These are phyloP conservation scores for Drosophila quadrilineata DNA, from an alignment of 1,140 invertebrate genomes.

Conservation along the genomic window DNA sequence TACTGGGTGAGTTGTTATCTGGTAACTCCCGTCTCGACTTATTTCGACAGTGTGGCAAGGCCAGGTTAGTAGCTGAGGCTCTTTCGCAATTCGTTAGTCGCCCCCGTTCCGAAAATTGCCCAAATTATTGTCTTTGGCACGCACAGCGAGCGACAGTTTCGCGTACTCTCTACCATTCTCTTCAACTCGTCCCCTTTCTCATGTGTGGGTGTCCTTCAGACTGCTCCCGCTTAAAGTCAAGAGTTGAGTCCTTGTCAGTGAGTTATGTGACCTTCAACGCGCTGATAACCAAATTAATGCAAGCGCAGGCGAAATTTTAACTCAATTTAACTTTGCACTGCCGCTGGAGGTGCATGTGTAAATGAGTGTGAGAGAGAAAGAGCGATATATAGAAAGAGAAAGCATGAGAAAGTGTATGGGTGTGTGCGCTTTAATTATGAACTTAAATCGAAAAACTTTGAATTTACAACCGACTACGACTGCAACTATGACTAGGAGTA, in stretches of 20 bases:
- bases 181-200: constrained; percentile 3
- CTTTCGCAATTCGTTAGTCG: constrained; percentile 19
- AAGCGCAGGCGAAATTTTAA: constrained; percentile 60
- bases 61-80: constrained; percentile 50
- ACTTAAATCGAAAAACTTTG: constrained; percentile 80
- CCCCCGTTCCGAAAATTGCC: constrained; percentile 51
- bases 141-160: constrained; percentile 16
- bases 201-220: not conserved
- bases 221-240: constrained; percentile 26
- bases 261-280: constrained; percentile 56
- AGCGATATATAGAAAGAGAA: no score
- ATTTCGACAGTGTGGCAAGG: no score
- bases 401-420: no score
- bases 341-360: no score
- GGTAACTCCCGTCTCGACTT: constrained; percentile 29
- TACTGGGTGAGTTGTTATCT: no score
- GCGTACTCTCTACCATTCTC: no score
- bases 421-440: constrained; percentile 74
- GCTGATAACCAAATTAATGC: constrained; percentile 49
- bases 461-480: constrained; percentile 36
- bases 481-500: constrained; percentile 1
- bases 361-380: no score
- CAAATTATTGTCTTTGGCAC: constrained; percentile 66
- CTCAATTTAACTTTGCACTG: constrained; percentile 66
- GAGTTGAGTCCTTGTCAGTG: no score